phyloP scores from a whole-genome alignment of 1,140 invertebrate species.

The Bombus picipes region DNA sequence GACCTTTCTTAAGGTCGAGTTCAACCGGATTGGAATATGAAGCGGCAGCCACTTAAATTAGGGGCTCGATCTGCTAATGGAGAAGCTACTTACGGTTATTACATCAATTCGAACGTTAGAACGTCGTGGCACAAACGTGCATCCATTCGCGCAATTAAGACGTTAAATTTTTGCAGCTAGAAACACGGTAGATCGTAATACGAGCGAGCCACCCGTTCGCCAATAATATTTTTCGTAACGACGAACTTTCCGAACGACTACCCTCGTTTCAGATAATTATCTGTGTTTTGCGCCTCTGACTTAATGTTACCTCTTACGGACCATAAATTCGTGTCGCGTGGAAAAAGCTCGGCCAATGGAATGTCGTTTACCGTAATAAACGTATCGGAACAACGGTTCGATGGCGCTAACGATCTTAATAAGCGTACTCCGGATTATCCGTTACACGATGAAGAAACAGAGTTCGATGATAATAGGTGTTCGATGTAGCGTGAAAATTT shows the following conservation, averaged over 20 bases:
- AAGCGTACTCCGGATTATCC: neutral
- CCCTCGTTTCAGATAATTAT: neutral
- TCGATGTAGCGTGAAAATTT: neutral
- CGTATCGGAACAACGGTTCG: neutral
- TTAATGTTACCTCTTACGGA: slow-evolving; percentile 9
- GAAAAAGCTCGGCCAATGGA: neutral
- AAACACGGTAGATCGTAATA: slow-evolving; percentile 27
- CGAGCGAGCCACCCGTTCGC: slow-evolving; percentile 1
- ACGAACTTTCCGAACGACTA: slow-evolving; percentile 49
- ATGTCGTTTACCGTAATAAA: neutral
- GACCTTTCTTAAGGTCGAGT: slow-evolving; percentile 61
- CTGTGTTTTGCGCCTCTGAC: neutral
- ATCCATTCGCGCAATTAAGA: slow-evolving; percentile 44
- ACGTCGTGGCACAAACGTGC: neutral
- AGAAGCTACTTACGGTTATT: slow-evolving; percentile 63
- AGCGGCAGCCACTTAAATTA: slow-evolving; percentile 61
- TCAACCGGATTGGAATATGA: slow-evolving; percentile 60
- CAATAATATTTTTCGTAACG: slow-evolving; percentile 29
- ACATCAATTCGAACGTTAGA: slow-evolving; percentile 49
- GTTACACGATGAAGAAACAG: neutral
- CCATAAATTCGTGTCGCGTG: neutral
- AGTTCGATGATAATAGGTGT: neutral
- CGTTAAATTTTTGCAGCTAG: slow-evolving; percentile 17
- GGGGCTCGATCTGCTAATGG: slow-evolving; percentile 58
- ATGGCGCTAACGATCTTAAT: neutral